phyloP scores from a whole-genome alignment of 2,888 invertebrate species.

The Drosophila merina region DNA sequence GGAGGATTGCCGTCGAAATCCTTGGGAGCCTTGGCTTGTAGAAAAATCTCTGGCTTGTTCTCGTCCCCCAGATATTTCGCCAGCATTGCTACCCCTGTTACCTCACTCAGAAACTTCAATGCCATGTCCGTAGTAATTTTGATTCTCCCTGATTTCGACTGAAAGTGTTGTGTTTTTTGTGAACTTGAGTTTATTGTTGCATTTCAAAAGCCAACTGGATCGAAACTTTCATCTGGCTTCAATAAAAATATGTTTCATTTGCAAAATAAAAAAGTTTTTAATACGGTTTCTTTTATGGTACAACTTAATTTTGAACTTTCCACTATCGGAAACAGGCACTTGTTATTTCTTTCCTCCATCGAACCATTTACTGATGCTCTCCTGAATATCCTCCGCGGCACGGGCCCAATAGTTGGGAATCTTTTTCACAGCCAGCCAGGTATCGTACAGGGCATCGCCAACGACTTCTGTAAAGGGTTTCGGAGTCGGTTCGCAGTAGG shows the following conservation, averaged over 20 bases:
- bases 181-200: not conserved
- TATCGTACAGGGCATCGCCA: constrained; percentile 30
- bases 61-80: constrained; percentile 32
- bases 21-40: not conserved
- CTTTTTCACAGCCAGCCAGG: constrained; percentile 28
- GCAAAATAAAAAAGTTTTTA: not conserved
- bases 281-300: not conserved
- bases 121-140: constrained; percentile 33
- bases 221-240: too few relatives aligned
- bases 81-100: constrained; percentile 23
- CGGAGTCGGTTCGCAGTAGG: constrained; percentile 32
- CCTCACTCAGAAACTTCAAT: constrained; percentile 20
- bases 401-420: constrained; percentile 48
- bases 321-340: not conserved
- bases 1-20: not conserved
- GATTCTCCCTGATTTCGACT: constrained; percentile 17
- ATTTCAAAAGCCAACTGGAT: constrained; percentile 26
- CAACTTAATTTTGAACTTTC: not conserved
- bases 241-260: too few relatives aligned
- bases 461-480: constrained; percentile 34
- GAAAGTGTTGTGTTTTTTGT: not conserved
- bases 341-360: constrained; percentile 37
- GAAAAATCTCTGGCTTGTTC: constrained; percentile 14
- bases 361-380: constrained; percentile 29
- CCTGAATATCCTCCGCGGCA: not conserved